Evolutionary conservation across 2,797 vertebrate species (phyloP).

Genomic region (Sciaenops ocellatus): DNA sequence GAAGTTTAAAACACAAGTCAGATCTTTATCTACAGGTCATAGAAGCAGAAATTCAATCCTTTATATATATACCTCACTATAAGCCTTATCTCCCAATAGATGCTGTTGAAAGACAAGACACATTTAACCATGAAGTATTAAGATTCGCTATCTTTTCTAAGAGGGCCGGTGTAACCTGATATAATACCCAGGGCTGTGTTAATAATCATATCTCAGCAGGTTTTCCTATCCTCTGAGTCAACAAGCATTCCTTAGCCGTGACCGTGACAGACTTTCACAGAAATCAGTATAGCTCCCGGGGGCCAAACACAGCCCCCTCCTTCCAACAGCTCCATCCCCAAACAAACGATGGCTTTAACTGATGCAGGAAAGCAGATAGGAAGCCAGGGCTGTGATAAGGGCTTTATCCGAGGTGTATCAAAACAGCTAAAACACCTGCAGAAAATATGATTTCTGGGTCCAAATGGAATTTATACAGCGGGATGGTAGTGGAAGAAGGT

Average conservation of each 20-base stretch:
- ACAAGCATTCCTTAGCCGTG: constrained; percentile 54
- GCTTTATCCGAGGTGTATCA: constrained; percentile 56
- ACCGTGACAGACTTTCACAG: constrained; percentile 57
- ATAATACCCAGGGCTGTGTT: constrained; percentile 48
- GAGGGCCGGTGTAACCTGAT: constrained; percentile 41
- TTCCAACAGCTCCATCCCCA: constrained; percentile 9
- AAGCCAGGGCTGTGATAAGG: constrained; percentile 41
- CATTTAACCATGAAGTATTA: constrained; percentile 37
- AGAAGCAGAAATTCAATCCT: constrained; percentile 30
- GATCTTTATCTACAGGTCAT: constrained; percentile 26
- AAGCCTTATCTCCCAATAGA: constrained; percentile 26
- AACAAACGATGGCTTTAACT: constrained; percentile 48
- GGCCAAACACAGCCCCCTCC: constrained; percentile 11
- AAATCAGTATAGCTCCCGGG: constrained; percentile 29
- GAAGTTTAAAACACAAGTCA: constrained; percentile 14
- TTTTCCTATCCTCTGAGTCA: constrained; percentile 47
- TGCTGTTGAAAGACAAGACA: constrained; percentile 49
- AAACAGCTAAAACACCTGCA: constrained; percentile 63
- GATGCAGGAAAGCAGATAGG: constrained; percentile 44
- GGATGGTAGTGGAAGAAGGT: not conserved
- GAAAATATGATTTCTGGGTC: constrained; percentile 19
- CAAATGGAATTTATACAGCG: not conserved
- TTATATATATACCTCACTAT: not conserved
- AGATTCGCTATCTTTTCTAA: constrained; percentile 45
- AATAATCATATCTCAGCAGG: constrained; percentile 60